These are phyloP conservation scores for Brachionus paranguensis DNA, from an alignment of 1,140 invertebrate genomes.

Conservation along the genomic window DNA sequence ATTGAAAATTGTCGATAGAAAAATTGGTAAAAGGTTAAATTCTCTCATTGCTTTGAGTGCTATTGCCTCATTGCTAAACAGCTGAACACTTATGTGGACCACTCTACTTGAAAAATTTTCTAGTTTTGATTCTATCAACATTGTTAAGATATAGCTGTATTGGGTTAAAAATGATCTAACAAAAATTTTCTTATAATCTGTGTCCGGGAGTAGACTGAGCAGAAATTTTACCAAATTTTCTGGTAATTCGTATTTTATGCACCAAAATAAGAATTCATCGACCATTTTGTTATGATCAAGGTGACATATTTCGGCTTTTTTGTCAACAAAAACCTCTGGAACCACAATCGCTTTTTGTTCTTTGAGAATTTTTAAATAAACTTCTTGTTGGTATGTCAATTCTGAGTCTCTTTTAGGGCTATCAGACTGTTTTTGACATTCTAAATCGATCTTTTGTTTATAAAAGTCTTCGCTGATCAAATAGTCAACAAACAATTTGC, in stretches of 20 bases:
- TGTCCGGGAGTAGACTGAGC: slow-evolving; percentile 90
- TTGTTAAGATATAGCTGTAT: slow-evolving; percentile 84
- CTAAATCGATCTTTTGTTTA: slow-evolving; percentile 43
- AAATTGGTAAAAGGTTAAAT: slow-evolving; percentile 79
- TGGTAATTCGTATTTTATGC: slow-evolving; percentile 91
- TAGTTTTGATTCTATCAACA: slow-evolving; percentile 75
- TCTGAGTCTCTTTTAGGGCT: background rate
- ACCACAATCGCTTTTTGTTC: background rate
- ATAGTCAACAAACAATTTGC: slow-evolving; percentile 78
- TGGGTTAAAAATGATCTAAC: slow-evolving; percentile 88
- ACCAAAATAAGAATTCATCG: slow-evolving; percentile 95
- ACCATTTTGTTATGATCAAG: slow-evolving; percentile 72
- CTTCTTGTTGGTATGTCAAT: background rate
- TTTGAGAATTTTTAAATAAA: slow-evolving; percentile 11
- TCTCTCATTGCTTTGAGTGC: slow-evolving; percentile 82
- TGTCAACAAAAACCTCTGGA: background rate
- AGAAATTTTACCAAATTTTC: slow-evolving; percentile 89
- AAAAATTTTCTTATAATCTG: slow-evolving; percentile 85
- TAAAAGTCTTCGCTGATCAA: slow-evolving; percentile 67
- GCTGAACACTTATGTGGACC: slow-evolving; percentile 88
- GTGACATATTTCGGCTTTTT: background rate
- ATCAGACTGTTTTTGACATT: background rate
- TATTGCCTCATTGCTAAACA: slow-evolving; percentile 86
- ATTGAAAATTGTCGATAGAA: slow-evolving; percentile 82
- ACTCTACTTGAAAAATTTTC: slow-evolving; percentile 88